phyloP scores from a whole-genome alignment of 2,888 invertebrate genomes.

The Phymatocera aterrima region DNA sequence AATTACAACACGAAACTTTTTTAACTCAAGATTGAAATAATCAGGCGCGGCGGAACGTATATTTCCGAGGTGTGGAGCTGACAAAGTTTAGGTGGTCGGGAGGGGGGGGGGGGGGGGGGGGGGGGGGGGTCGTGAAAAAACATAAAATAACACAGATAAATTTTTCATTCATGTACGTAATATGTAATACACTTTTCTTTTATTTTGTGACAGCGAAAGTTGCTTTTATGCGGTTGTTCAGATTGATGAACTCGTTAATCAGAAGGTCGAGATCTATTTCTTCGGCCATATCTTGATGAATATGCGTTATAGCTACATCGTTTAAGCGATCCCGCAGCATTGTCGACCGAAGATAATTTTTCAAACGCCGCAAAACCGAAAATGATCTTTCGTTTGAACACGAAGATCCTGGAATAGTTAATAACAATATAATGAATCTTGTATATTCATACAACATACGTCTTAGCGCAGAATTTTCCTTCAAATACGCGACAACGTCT shows the following conservation, averaged over 20 bases:
- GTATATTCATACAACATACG: slow-evolving; percentile 41
- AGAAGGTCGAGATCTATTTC: slow-evolving; percentile 28
- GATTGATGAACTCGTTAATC: slow-evolving; percentile 45
- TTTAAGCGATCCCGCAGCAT: slow-evolving; percentile 49
- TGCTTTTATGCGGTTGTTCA: background rate
- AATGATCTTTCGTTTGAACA: slow-evolving; percentile 48
- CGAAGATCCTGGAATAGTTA: slow-evolving; percentile 49
- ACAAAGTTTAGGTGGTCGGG: background rate
- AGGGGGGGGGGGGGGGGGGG: background rate
- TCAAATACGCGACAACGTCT: slow-evolving; percentile 10
- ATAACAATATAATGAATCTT: slow-evolving; percentile 42
- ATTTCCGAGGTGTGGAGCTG: background rate
- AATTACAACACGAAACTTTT: too few species aligned
- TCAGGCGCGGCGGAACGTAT: slow-evolving; percentile 18
- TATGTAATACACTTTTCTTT: background rate
- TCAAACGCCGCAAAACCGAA: slow-evolving; percentile 48
- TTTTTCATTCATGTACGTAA: background rate
- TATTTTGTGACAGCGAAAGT: background rate
- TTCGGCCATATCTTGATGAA: slow-evolving; percentile 40
- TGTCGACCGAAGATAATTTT: slow-evolving; percentile 48
- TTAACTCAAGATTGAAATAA: too few species aligned
- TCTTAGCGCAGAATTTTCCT: slow-evolving; percentile 2
- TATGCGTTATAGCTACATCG: slow-evolving; percentile 44
- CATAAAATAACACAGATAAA: background rate
- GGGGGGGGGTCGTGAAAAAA: background rate